Base-by-base conservation (phyloP, 2,797 vertebrate species). In the Labeo calbasu region DNA sequence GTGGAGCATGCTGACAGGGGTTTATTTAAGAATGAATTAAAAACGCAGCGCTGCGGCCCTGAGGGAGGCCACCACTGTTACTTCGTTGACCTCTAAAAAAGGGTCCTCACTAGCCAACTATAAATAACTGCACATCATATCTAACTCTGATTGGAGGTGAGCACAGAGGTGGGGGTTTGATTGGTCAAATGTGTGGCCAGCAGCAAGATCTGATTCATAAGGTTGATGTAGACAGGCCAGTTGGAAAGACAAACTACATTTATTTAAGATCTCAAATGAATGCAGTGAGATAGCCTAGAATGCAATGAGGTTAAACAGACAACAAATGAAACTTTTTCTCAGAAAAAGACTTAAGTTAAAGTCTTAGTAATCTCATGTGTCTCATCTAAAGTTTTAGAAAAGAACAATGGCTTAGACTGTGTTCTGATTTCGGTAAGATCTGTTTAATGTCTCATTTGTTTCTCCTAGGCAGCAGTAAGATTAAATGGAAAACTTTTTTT, bases 1-100 rank as follows among this genome's bases (percentile, higher is more conserved):
- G 77, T 78, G 72, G 77, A 83, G 55, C 69, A 51, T 76, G 71
- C 85, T 76, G 83, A 84, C 77, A 81, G 73, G 48, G 59, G 55
- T 51, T 69, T 72, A 69, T 83, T 82, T 77, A 78, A 84, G 85
- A 71, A 84, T 81, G 51, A 84, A 82, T 79, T 71, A 81, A 81
- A 87, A 81, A 77, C 46, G 79, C 23, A 86, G 82, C 13, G 2
- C 78, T 12, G 53, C 11, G 19, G 75, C 77, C 81, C 57, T 77
- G 81, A 83, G 43, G 83, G 76, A 77, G 43, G 61, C 4, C 70
- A 63, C 63, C 43, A 71, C 82, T 84, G 65, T 82, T 73, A 55
- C 51, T 43, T 36, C 10, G 6, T 68, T 71, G 83, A 86, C 79
- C 51, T 84, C 46, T 57, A 79, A 82, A 84, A 79, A 82, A 84